Percentiles rank a stretch among this genome's conserved stretches.
Evolutionary conservation across 1,140 invertebrate species (phyloP).

Genomic region (Limonius californicus): DNA sequence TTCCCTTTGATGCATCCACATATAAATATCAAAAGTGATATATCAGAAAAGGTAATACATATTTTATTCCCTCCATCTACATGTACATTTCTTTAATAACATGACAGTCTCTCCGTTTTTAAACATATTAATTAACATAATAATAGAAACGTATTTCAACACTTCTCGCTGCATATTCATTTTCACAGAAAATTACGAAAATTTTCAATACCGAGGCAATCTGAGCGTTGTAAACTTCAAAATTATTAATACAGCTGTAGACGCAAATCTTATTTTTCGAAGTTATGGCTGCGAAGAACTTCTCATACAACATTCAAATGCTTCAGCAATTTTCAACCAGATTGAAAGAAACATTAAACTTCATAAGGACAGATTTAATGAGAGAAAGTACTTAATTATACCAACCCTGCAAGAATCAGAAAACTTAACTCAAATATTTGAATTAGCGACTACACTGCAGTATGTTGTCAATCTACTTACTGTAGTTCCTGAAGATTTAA

Average conservation of each 20-base stretch:
- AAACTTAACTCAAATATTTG: constrained; percentile 14
- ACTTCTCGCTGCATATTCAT: constrained; percentile 27
- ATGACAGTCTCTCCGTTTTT: too few species aligned
- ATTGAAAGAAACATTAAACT: constrained; percentile 31
- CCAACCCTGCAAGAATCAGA: background rate
- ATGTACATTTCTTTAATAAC: too few species aligned
- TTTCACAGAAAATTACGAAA: constrained; percentile 24
- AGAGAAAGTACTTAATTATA: constrained; percentile 31
- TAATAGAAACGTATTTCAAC: constrained; percentile 30
- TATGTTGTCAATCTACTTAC: constrained; percentile 30
- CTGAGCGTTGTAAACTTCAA: constrained; percentile 22
- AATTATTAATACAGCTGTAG: constrained; percentile 8
- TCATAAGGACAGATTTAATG: constrained; percentile 32
- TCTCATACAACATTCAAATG: constrained; percentile 24
- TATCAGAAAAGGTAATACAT: too few species aligned
- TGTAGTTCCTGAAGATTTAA: constrained; percentile 5
- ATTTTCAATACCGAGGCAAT: constrained; percentile 21
- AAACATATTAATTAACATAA: constrained; percentile 20
- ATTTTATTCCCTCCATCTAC: too few species aligned
- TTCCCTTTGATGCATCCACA: too few species aligned
- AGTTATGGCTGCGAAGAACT: constrained; percentile 34
- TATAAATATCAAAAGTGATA: too few species aligned
- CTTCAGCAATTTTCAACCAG: constrained; percentile 19
- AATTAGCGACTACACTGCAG: constrained; percentile 17
- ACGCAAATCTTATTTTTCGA: constrained; percentile 24